Conservation (phyloP, 37 sponge, comb jelly and placozoan species). For the Amphimedon queenslandica region DNA sequence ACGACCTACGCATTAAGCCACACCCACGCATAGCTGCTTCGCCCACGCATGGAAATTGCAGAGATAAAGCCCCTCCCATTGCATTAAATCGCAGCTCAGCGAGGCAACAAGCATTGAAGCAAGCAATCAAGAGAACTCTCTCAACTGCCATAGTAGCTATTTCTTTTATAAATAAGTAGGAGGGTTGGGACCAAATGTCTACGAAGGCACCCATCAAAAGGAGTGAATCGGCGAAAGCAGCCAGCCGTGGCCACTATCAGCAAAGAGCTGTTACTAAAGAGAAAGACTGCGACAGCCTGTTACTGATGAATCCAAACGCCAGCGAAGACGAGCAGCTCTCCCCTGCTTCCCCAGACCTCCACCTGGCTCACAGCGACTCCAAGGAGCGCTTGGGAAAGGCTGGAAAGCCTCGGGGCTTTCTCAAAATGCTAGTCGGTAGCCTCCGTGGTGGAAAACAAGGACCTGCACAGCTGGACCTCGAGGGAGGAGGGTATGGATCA, state of each 20-base stretch:
- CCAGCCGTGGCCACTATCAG: background rate
- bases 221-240: too few relatives aligned
- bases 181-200: too few relatives aligned
- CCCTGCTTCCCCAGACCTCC: background rate
- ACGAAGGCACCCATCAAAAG: too few relatives aligned
- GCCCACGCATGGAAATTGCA: too few relatives aligned
- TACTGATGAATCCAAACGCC: background rate
- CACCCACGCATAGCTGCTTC: too few relatives aligned
- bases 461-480: background rate
- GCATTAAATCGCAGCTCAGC: too few relatives aligned
- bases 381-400: background rate
- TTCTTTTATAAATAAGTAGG: too few relatives aligned
- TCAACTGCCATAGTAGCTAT: too few relatives aligned
- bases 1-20: too few relatives aligned
- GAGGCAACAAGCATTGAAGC: too few relatives aligned
- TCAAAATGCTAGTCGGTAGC: constrained; percentile 20
- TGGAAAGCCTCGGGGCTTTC: constrained; percentile 6
- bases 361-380: background rate
- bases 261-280: background rate
- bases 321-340: background rate
- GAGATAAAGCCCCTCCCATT: too few relatives aligned
- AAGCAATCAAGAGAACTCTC: too few relatives aligned
- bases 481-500: background rate
- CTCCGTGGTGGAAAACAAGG: background rate
- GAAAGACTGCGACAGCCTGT: background rate